These are phyloP conservation scores for Sesamia nonagrioides DNA, from an alignment of 1,140 invertebrate genomes.

Conservation along the genomic window DNA sequence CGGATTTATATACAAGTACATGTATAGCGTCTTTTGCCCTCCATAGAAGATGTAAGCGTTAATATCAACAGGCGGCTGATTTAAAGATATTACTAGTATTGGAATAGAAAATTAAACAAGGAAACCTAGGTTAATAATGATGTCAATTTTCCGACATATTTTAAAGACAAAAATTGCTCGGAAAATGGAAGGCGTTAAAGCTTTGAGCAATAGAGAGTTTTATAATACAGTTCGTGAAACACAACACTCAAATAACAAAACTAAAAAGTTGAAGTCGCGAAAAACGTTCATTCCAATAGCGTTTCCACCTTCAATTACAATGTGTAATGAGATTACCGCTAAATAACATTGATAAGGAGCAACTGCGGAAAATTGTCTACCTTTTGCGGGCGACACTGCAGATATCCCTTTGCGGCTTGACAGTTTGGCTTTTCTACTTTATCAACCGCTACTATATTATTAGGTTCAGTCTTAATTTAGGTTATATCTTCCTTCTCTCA, in stretches of 20 bases:
- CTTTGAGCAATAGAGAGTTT: too few species aligned
- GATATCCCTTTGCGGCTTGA: background rate
- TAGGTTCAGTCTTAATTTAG: too few species aligned
- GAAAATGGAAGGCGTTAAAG: too few species aligned
- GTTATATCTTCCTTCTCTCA: too few species aligned
- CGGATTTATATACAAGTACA: constrained; percentile 5
- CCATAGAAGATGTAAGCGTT: background rate
- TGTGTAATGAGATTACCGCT: background rate
- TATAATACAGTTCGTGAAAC: too few species aligned
- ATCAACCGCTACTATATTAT: background rate
- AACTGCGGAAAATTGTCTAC: background rate
- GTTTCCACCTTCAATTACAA: background rate
- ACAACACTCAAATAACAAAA: too few species aligned
- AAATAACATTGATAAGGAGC: background rate
- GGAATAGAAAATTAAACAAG: background rate
- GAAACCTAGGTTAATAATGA: background rate
- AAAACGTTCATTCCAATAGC: background rate
- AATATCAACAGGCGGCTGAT: constrained; percentile 19
- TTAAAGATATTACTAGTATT: background rate
- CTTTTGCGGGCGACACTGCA: background rate
- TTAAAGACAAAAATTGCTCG: too few species aligned
- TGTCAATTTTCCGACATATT: background rate
- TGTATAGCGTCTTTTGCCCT: too few species aligned
- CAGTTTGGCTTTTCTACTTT: background rate
- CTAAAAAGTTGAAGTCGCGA: too few species aligned